These are phyloP conservation scores for Stegana nigrithorax DNA, from an alignment of 2,888 invertebrate genomes.

Conservation along the genomic window DNA sequence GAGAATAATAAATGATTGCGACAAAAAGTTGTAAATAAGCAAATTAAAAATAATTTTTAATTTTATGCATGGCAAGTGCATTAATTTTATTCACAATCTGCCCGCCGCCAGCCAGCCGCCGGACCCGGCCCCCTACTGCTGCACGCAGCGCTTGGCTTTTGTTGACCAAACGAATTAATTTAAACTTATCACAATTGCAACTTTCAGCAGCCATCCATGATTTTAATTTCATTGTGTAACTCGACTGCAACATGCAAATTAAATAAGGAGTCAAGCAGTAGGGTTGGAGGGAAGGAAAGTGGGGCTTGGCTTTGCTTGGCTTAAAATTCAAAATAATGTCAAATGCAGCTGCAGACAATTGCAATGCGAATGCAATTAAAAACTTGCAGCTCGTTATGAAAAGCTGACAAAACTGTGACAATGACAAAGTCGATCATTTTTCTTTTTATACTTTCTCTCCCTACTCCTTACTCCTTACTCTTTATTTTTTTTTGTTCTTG, in stretches of 20 bases:
- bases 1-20: no score
- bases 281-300: constrained; percentile 3
- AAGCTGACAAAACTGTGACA: background rate
- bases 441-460: no score
- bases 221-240: constrained; percentile 15
- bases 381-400: background rate
- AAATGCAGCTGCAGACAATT: background rate
- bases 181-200: constrained; percentile 8
- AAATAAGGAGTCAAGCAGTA: background rate
- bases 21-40: no score
- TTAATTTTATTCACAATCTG: no score
- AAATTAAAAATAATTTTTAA: no score
- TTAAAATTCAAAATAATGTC: background rate
- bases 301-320: background rate
- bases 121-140: background rate
- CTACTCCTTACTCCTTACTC: no score
- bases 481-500: no score
- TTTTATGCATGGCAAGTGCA: no score
- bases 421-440: background rate
- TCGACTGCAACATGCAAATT: background rate
- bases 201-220: background rate
- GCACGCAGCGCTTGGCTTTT: background rate
- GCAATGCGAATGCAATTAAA: background rate
- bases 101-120: background rate
- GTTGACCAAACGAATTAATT: constrained; percentile 14